These are phyloP conservation scores for Polymixis flavicincta DNA, from an alignment of 2,888 invertebrate species.

Conservation along the genomic window DNA sequence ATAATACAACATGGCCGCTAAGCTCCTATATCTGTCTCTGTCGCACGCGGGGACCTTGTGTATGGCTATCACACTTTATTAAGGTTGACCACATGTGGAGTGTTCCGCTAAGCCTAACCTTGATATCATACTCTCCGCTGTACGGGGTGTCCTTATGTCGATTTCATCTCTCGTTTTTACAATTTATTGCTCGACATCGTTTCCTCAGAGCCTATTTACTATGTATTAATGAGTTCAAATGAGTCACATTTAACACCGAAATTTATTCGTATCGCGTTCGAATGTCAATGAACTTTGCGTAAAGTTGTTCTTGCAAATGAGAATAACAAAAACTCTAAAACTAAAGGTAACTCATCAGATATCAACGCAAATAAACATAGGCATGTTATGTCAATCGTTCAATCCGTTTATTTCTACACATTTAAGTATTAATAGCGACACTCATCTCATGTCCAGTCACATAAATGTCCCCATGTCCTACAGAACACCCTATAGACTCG, in stretches of 20 bases:
- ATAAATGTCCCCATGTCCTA: slow-evolving; percentile 45
- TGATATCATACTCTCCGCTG: slow-evolving; percentile 89
- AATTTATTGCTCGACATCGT: slow-evolving; percentile 56
- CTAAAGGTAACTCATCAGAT: background rate
- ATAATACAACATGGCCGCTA: slow-evolving; percentile 91
- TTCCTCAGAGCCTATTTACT: slow-evolving; percentile 36
- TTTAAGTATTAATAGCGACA: slow-evolving; percentile 1
- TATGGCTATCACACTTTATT: slow-evolving; percentile 87
- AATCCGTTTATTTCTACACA: background rate
- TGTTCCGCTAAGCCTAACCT: slow-evolving; percentile 91
- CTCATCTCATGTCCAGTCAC: slow-evolving; percentile 10
- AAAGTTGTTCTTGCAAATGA: slow-evolving; percentile 18
- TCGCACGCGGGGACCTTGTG: slow-evolving; percentile 74
- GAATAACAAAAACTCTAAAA: background rate
- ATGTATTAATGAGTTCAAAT: slow-evolving; percentile 30
- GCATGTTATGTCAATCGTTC: background rate
- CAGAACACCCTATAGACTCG: slow-evolving; percentile 77
- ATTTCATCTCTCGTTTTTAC: slow-evolving; percentile 61
- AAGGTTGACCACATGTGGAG: slow-evolving; percentile 91
- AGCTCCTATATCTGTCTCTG: slow-evolving; percentile 85
- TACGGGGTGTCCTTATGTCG: slow-evolving; percentile 81
- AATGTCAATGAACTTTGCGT: slow-evolving; percentile 46
- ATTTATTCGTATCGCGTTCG: slow-evolving; percentile 8
- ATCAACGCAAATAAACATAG: background rate
- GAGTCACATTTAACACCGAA: slow-evolving; percentile 34